Evolutionary conservation across 2,888 invertebrate genomes (phyloP).

Genomic region (Tetragonula carbonaria): DNA sequence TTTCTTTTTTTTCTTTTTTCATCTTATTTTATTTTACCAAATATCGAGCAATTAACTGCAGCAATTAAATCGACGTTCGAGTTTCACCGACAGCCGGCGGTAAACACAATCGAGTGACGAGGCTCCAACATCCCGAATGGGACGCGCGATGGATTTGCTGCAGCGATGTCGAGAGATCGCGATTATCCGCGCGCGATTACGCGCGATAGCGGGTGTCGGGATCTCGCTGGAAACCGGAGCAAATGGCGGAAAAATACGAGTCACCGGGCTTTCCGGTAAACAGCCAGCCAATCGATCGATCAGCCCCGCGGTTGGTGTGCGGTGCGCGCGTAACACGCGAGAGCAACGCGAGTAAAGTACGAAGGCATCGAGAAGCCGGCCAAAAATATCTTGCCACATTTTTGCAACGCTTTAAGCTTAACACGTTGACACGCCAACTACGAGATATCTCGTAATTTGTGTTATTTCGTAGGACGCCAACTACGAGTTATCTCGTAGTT

Average conservation of each 20-base stretch:
- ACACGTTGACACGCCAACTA: too few species aligned
- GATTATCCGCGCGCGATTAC: slow-evolving; percentile 59
- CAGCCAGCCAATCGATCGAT: slow-evolving; percentile 64
- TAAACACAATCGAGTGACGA: background rate
- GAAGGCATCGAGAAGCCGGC: too few species aligned
- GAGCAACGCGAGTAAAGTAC: background rate
- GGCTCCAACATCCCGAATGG: slow-evolving; percentile 1
- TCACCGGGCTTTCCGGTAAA: slow-evolving; percentile 63
- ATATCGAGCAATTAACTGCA: background rate
- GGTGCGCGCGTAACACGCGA: slow-evolving; percentile 23
- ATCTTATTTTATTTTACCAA: too few species aligned
- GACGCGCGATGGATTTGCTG: slow-evolving; percentile 13
- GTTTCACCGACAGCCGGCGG: background rate
- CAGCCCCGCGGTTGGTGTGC: slow-evolving; percentile 44
- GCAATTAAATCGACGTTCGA: background rate
- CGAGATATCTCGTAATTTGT: too few species aligned
- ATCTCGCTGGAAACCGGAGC: slow-evolving; percentile 44
- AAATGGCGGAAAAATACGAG: slow-evolving; percentile 64
- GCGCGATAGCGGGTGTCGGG: slow-evolving; percentile 38
- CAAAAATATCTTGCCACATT: too few species aligned
- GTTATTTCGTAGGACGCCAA: too few species aligned
- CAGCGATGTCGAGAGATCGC: slow-evolving; percentile 36
- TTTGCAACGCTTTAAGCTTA: too few species aligned
- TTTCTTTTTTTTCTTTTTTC: too few species aligned
- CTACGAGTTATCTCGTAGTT: too few species aligned